Evolutionary conservation across 2,888 invertebrate species (phyloP).

Genomic region (Pomacea canaliculata): DNA sequence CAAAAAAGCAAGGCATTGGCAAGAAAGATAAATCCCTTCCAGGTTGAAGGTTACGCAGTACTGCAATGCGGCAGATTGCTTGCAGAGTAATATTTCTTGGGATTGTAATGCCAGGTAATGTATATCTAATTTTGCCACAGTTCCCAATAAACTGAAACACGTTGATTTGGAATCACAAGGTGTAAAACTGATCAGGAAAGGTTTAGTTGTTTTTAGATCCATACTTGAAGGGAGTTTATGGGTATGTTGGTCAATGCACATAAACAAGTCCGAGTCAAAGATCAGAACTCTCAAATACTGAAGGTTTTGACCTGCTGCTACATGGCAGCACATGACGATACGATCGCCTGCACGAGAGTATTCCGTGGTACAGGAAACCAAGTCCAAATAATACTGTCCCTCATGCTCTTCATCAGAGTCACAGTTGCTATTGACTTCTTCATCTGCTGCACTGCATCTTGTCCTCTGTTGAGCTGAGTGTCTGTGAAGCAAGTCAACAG

Average conservation of each 20-base stretch:
- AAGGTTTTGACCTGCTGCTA: neutral
- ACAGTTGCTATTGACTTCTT: too few relatives aligned
- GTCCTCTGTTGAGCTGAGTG: too few relatives aligned
- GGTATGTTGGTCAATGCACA: neutral
- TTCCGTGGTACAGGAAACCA: slow-evolving; percentile 4
- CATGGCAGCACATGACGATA: neutral
- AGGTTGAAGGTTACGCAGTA: neutral
- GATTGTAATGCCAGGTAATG: neutral
- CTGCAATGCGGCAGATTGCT: neutral
- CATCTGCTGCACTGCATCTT: too few relatives aligned
- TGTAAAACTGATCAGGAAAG: slow-evolving; percentile 1
- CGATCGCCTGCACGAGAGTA: slow-evolving; percentile 1
- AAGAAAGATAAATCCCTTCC: neutral
- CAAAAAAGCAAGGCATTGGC: neutral
- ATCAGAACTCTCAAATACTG: neutral
- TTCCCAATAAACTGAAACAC: neutral
- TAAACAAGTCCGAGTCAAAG: neutral
- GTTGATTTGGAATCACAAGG: neutral
- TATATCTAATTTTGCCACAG: too few relatives aligned
- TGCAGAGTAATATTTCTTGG: neutral
- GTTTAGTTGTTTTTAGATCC: neutral
- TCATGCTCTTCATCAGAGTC: too few relatives aligned
- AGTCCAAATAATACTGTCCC: neutral
- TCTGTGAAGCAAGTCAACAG: neutral
- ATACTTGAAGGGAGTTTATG: neutral